phyloP scores from a whole-genome alignment of 2,797 vertebrate species.

The Fratercula arctica region DNA sequence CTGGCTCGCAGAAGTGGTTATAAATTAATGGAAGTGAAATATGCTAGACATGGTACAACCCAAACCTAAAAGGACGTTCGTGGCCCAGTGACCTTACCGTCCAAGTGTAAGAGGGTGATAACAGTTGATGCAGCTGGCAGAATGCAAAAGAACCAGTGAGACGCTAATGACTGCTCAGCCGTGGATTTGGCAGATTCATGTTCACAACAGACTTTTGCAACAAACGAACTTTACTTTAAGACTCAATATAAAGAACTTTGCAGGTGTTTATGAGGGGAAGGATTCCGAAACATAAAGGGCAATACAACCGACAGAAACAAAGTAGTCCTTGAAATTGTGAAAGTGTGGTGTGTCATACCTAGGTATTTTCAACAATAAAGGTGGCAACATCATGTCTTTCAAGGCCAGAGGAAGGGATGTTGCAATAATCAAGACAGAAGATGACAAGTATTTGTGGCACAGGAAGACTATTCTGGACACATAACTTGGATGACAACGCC shows the following conservation, averaged over 20 bases:
- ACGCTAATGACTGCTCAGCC: neutral
- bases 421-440: neutral
- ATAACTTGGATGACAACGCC: neutral
- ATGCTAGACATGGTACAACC: neutral
- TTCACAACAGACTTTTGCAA: neutral
- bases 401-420: neutral
- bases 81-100: neutral
- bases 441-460: neutral
- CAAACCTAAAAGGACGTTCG: accelerated
- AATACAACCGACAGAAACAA: neutral
- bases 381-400: neutral
- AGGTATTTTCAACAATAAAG: neutral
- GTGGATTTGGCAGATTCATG: neutral
- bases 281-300: neutral
- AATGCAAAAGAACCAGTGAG: neutral
- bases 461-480: neutral
- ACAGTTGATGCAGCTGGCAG: neutral
- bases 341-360: neutral
- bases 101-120: neutral
- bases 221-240: neutral
- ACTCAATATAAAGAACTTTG: neutral
- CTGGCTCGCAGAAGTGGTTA: neutral
- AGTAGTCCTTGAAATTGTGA: neutral
- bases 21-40: neutral
- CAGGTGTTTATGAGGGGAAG: neutral